phyloP scores from a whole-genome alignment of 2,888 invertebrate genomes.

The Cloeon dipterum region DNA sequence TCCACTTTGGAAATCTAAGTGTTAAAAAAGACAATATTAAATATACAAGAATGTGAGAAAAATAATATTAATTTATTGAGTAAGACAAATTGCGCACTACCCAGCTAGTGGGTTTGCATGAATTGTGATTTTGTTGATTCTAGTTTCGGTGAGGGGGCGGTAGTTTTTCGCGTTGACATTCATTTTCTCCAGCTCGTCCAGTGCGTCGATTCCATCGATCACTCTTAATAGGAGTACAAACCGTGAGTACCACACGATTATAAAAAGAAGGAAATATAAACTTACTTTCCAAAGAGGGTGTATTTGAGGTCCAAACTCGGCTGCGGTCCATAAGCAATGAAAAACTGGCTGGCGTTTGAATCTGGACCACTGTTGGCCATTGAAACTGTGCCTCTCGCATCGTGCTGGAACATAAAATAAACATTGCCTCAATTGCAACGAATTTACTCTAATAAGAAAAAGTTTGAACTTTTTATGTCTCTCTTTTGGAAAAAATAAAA shows the following conservation, averaged over 20 bases:
- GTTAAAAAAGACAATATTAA: too few relatives aligned
- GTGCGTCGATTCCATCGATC: slow-evolving; percentile 87
- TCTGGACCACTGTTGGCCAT: slow-evolving; percentile 99
- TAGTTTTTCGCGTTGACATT: slow-evolving; percentile 86
- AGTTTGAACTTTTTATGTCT: too few relatives aligned
- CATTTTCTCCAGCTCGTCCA: slow-evolving; percentile 89
- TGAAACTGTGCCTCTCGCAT: slow-evolving; percentile 66
- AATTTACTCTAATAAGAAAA: neutral
- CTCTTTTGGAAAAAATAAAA: too few relatives aligned
- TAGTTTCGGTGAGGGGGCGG: slow-evolving; percentile 64
- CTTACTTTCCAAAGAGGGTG: slow-evolving; percentile 86
- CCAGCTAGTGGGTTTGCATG: slow-evolving; percentile 91
- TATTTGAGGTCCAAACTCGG: slow-evolving; percentile 93
- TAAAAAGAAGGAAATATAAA: too few relatives aligned
- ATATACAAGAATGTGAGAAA: too few relatives aligned
- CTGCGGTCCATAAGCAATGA: slow-evolving; percentile 84
- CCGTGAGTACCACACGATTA: too few relatives aligned
- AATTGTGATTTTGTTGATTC: slow-evolving; percentile 74
- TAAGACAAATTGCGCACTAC: too few relatives aligned
- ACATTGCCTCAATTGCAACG: neutral
- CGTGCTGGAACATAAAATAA: slow-evolving; percentile 35
- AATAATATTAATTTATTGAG: too few relatives aligned
- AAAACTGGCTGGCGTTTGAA: slow-evolving; percentile 95
- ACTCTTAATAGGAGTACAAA: too few relatives aligned
- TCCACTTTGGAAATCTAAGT: too few relatives aligned